Percentiles rank a stretch among this genome's conserved stretches.
Conservation (phyloP, 2,797 vertebrate genomes). For the Rhynchonycteris naso region DNA sequence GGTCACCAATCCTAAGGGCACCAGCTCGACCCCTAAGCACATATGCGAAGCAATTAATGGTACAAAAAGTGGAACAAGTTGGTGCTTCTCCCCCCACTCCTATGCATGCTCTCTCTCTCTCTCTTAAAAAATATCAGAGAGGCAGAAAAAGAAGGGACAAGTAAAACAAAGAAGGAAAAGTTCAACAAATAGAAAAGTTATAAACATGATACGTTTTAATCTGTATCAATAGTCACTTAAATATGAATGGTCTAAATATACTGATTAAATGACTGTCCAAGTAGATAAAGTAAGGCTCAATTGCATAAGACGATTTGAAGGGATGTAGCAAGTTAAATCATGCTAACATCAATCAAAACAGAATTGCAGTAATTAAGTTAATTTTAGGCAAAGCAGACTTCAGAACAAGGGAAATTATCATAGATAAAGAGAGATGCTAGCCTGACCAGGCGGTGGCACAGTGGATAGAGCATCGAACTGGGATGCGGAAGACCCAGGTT, state of each 20-base stretch:
- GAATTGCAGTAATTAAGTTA: neutral
- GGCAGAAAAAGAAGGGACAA: neutral
- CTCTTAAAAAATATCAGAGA: neutral
- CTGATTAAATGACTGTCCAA: neutral
- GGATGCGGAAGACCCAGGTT: no score
- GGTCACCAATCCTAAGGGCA: no score
- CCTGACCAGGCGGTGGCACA: no score
- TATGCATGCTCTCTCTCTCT: no score
- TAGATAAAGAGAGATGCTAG: neutral
- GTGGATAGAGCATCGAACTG: no score
- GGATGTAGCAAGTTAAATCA: neutral
- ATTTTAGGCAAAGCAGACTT: conserved; percentile 40
- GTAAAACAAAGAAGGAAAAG: neutral
- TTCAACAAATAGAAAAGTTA: neutral
- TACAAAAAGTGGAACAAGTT: no score
- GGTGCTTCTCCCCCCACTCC: no score
- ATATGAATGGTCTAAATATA: conserved; percentile 1
- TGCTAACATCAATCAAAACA: conserved; percentile 10
- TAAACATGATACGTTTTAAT: conserved; percentile 29
- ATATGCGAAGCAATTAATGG: no score
- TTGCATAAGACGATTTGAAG: neutral
- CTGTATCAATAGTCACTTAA: neutral
- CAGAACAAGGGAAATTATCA: neutral
- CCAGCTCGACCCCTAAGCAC: no score
- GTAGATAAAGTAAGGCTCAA: neutral